A percentile compares a stretch with the other conserved stretches of the same genome.
phyloP scores from a whole-genome alignment of 2,113 vertebrate genomes.

The Callipepla californica region DNA sequence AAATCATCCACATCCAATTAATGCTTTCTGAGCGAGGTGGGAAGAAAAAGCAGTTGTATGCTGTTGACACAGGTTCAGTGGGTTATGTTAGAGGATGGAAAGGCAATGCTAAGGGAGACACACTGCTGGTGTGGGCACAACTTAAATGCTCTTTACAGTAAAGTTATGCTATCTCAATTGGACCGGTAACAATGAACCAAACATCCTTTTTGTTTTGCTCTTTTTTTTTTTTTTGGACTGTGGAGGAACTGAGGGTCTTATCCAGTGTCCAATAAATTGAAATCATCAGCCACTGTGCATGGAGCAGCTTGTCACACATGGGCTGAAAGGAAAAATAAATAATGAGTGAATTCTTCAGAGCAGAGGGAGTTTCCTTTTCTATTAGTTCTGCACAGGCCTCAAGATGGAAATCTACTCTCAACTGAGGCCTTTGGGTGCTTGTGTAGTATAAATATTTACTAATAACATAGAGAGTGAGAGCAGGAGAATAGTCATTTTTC shows the following conservation, averaged over 20 bases:
- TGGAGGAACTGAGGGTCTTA: neutral
- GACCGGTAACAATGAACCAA: neutral
- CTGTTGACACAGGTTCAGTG: neutral
- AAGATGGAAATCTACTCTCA: conserved; percentile 24
- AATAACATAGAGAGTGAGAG: conserved; percentile 58
- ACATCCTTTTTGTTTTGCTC: neutral
- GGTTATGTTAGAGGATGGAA: neutral
- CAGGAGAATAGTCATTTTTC: conserved; percentile 65
- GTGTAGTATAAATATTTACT: conserved; percentile 68
- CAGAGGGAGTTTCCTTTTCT: neutral
- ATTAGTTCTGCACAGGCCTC: conserved; percentile 15
- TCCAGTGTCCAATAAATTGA: neutral
- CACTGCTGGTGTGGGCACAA: neutral
- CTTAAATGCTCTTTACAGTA: neutral
- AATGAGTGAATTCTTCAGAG: neutral
- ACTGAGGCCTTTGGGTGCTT: conserved; percentile 46
- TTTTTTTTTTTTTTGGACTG: neutral
- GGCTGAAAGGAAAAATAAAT: conserved; percentile 18
- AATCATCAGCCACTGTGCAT: neutral
- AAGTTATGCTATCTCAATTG: neutral
- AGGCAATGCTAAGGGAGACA: neutral
- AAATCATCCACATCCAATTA: neutral
- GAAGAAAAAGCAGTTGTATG: neutral
- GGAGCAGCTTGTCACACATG: neutral
- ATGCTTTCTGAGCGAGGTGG: neutral